These are phyloP conservation scores for Trachemys scripta DNA, from an alignment of 2,113 vertebrate genomes.

Conservation along the genomic window DNA sequence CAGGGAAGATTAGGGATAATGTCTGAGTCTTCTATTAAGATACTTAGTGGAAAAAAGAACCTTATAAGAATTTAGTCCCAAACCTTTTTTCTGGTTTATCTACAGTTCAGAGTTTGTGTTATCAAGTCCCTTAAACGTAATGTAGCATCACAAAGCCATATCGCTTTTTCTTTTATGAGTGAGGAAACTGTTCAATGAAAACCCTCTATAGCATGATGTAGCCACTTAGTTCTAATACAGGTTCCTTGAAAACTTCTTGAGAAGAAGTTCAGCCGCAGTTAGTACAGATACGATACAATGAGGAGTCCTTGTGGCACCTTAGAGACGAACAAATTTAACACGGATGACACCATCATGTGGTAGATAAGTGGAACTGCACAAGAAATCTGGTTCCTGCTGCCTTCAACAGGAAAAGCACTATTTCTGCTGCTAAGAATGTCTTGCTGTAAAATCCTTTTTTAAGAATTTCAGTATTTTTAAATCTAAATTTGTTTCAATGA, in stretches of 20 bases:
- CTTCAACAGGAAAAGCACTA: conserved; percentile 4
- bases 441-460: conserved; percentile 40
- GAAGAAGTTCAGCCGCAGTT: not conserved
- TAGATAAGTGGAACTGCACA: conserved; percentile 59
- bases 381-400: not conserved
- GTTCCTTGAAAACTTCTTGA: not conserved
- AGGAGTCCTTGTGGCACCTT: too few relatives aligned
- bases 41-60: not conserved
- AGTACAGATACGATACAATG: not conserved
- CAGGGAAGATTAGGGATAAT: not conserved
- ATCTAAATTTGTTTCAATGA: conserved; percentile 72
- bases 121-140: not conserved
- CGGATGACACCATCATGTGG: conserved; percentile 69
- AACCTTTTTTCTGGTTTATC: conserved; percentile 31
- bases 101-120: not conserved
- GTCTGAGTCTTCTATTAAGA: not conserved
- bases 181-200: not conserved
- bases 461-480: conserved; percentile 63
- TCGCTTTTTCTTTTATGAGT: not conserved
- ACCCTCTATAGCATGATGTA: conserved; percentile 30
- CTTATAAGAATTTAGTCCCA: not conserved
- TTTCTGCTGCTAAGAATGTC: conserved; percentile 46
- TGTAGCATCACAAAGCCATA: conserved; percentile 43
- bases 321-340: too few relatives aligned
- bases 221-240: conserved; percentile 35